These are phyloP conservation scores for Ciconia boyciana DNA, from an alignment of 2,113 vertebrate species.

Conservation along the genomic window DNA sequence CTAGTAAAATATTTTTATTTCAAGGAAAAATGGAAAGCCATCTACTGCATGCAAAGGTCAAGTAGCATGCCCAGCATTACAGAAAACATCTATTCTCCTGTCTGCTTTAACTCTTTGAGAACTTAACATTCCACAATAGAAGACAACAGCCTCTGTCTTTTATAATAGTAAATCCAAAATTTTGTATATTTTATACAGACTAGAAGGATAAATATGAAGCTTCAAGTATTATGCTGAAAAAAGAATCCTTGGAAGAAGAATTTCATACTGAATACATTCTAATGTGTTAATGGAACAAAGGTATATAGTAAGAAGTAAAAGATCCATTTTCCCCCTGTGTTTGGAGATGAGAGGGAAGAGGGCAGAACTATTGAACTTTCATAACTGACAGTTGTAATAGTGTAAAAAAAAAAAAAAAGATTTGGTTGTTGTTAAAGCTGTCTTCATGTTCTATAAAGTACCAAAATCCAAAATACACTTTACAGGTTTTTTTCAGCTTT, in stretches of 20 bases:
- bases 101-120: background rate
- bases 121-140: background rate
- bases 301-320: background rate
- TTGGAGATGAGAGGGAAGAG: background rate
- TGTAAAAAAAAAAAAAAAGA: background rate
- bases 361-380: background rate
- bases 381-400: background rate
- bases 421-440: background rate
- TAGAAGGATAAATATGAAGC: background rate
- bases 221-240: background rate
- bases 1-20: slow-evolving; percentile 11
- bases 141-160: background rate
- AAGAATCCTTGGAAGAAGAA: background rate
- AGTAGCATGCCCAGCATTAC: background rate
- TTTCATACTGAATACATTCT: background rate
- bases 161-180: background rate
- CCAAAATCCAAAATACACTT: background rate
- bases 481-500: background rate
- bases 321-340: background rate
- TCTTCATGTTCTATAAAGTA: background rate
- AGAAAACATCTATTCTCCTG: background rate
- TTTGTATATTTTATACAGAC: background rate
- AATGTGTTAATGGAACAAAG: background rate
- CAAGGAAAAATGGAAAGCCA: background rate
- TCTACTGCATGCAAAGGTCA: background rate